Base-by-base conservation (phyloP, 2,888 invertebrate genomes). In the Pachliopta kotzebuea region DNA sequence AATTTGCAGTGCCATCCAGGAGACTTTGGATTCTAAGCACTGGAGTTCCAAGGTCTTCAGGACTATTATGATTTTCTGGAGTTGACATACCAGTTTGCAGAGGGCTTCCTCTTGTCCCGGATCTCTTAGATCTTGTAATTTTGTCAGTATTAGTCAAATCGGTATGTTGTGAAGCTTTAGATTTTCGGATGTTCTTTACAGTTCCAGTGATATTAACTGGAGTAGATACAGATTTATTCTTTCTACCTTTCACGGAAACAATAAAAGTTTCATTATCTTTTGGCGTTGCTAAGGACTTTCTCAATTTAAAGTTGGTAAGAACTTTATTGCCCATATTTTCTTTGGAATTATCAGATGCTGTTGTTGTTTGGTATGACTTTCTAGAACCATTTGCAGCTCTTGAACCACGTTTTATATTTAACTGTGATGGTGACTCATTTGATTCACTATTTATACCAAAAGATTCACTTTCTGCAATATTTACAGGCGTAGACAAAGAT, bases 21-120 rank as follows among this genome's bases (percentile, higher is more conserved):
- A 90, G 73, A 54, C 78, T 81, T 67, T 84, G 84, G 14, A 90
- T 88, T 67, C 77, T 85, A 0, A 90, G 70, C 1, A 90, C 78
- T 0, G 90, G 90, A 2, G 90, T 90, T 1, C 77, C 78, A 1
- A 75, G 75, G 50, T 81, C 84, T 49, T 77, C 76, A 1, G 85
- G 84, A 58, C 82, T 84, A 3, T 66, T 71, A 8, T 72, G 70
- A 45, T 83, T 81, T 50, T 85, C 85, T 0, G 90, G 90, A 0
- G 89, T 89, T 11, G 72, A 72, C 4, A 63, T 69, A 0, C 87
- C 87, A 11, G 73, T 60, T 1, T 54, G 67, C 4, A 66, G 59
- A 1, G 72, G 67, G 24, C 60, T 68, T 0, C 53, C 55, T 1
- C 45, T 24, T n/a, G 45, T 24, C 1, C n/a, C n/a, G 17, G 65